Evolutionary conservation across 2,113 vertebrate genomes (phyloP), one percentile per base, ranked within the genome.

Genomic region (Labrus mixtus): DNA sequence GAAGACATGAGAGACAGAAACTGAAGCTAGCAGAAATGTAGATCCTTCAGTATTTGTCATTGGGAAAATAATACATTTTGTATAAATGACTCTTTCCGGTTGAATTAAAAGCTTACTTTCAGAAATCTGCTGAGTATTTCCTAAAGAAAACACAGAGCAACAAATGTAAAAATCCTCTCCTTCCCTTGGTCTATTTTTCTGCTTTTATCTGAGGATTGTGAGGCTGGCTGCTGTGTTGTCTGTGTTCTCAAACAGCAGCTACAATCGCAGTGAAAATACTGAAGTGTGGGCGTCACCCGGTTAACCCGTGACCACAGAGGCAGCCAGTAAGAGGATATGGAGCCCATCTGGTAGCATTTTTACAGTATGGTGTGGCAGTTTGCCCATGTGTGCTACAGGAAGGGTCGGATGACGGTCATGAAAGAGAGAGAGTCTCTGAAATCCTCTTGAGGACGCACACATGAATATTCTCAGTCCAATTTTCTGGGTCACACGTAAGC

Each of bases 321-420:
- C 89, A 81, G 87, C 84, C 89, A 82, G 91, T 86, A 77, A 88
- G 87, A 90, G 91, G 88, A 93, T 90, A 89, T 81, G 88, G 89
- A 84, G 87, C 86, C 92, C 94, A 94, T 95, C 93, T 94, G 94
- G 92, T 91, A 92, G 91, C 90, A 77, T 91, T 93, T 93, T 90
- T 90, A 82, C 76, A 88, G 88, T 92, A 87, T 89, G 90, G 80
- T 87, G 79, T 92, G 91, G 92, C 91, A 82, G 78, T 90, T 83
- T 93, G 92, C 90, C 90, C 91, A 87, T 87, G 89, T 90, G 90
- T 88, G 86, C 87, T 85, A 84, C 85, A 79, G 87, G 70, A 86
- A 82, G 90, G 87, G 89, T 93, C 90, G 84, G 75, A 80, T 89
- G 85, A 91, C 85, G 90, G 92, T 93, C 91, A 92, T 66, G 79